These are phyloP conservation scores for Habrosyne pyritoides DNA, from an alignment of 2,888 invertebrate species.

Conservation along the genomic window DNA sequence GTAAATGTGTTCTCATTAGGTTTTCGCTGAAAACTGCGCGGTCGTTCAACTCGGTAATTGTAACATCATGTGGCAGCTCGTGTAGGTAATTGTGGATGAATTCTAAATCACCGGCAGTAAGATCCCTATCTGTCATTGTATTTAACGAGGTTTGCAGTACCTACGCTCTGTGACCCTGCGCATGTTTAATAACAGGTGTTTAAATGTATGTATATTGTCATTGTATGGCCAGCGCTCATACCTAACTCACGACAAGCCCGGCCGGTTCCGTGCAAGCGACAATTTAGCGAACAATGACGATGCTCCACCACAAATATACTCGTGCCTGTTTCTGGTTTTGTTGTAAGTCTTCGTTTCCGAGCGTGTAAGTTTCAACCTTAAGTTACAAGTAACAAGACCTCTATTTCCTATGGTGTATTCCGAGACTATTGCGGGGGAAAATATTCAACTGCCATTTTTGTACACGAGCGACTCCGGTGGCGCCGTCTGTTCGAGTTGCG, in stretches of 20 bases:
- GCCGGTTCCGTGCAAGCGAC: constrained; percentile 82
- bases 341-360: constrained; percentile 56
- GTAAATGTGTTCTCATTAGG: neutral
- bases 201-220: constrained; percentile 78
- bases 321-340: constrained; percentile 67
- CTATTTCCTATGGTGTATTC: constrained; percentile 33
- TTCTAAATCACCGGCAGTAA: constrained; percentile 64
- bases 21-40: constrained; percentile 32
- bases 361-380: constrained; percentile 45
- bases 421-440: constrained; percentile 65
- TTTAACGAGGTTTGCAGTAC: constrained; percentile 71
- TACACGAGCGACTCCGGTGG: constrained; percentile 80
- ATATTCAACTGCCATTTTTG: constrained; percentile 83
- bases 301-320: constrained; percentile 78
- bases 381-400: constrained; percentile 29
- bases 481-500: constrained; percentile 77
- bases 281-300: constrained; percentile 83
- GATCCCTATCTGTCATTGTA: constrained; percentile 78
- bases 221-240: constrained; percentile 72
- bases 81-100: constrained; percentile 66
- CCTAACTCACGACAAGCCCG: constrained; percentile 79
- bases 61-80: constrained; percentile 55
- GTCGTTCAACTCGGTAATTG: constrained; percentile 61
- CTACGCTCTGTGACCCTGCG: constrained; percentile 72
- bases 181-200: constrained; percentile 82